These are phyloP conservation scores for Trinectes maculatus DNA, from an alignment of 2,113 vertebrate genomes.

Conservation along the genomic window DNA sequence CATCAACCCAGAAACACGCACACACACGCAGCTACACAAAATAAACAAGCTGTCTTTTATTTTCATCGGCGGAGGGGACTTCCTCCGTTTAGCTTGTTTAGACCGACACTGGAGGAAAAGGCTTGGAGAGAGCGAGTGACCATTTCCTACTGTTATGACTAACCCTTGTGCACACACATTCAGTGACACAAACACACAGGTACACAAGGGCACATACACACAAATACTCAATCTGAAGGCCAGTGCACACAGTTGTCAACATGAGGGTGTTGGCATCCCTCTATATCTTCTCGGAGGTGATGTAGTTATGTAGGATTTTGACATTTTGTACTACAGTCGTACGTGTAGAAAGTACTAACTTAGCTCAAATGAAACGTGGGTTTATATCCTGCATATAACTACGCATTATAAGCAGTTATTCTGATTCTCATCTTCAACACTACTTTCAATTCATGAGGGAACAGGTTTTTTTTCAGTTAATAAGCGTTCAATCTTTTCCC, in stretches of 20 bases:
- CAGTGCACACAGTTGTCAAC: not conserved
- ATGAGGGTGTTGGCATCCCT: not conserved
- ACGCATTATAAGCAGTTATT: not conserved
- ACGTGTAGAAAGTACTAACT: not conserved
- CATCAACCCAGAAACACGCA: slow-evolving; percentile 9
- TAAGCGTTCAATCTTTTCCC: not conserved
- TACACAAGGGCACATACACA: not conserved
- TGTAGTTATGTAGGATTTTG: slow-evolving; percentile 11
- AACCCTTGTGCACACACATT: slow-evolving; percentile 18
- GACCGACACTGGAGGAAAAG: slow-evolving; percentile 36
- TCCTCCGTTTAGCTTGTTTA: slow-evolving; percentile 42
- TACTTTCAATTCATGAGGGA: not conserved
- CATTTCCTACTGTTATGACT: slow-evolving; percentile 64
- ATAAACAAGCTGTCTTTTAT: slow-evolving; percentile 43
- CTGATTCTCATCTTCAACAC: not conserved
- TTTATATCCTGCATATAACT: no score
- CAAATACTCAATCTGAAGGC: not conserved
- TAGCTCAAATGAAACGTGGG: not conserved
- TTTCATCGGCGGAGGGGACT: slow-evolving; percentile 40
- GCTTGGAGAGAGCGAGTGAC: slow-evolving; percentile 24
- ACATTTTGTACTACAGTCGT: slow-evolving; percentile 1
- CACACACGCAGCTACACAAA: slow-evolving; percentile 14
- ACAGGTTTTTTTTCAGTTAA: not conserved
- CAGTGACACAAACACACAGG: slow-evolving; percentile 8
- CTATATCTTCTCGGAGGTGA: not conserved